Evolutionary conservation across 2,888 invertebrate genomes (phyloP).

Genomic region (Heliothis peltigera): DNA sequence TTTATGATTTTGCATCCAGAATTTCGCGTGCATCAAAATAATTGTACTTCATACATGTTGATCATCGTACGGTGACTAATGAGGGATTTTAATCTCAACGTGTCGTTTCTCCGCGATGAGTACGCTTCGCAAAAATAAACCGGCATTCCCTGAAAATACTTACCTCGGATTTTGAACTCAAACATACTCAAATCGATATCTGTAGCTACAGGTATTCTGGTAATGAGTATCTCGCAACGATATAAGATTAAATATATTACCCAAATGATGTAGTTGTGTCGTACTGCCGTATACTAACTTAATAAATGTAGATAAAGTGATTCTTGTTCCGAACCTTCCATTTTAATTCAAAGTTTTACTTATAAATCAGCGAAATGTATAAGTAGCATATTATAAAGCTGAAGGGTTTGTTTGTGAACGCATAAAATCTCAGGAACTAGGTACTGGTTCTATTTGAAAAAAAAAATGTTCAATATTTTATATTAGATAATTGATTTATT

Average conservation of each 20-base stretch:
- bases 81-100: conserved; percentile 73
- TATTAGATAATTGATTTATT: too few relatives aligned
- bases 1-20: background rate
- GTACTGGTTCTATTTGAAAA: too few relatives aligned
- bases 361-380: too few relatives aligned
- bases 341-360: too few relatives aligned
- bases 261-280: too few relatives aligned
- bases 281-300: background rate
- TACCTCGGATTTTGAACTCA: conserved; percentile 73
- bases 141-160: conserved; percentile 78
- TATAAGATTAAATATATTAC: too few relatives aligned
- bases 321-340: too few relatives aligned
- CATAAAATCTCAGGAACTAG: too few relatives aligned
- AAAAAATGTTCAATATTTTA: too few relatives aligned
- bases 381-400: too few relatives aligned
- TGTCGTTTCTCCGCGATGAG: conserved; percentile 60
- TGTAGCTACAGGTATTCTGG: background rate
- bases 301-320: too few relatives aligned
- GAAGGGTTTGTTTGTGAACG: too few relatives aligned
- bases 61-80: conserved; percentile 74
- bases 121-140: conserved; percentile 79
- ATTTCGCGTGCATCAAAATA: conserved; percentile 3
- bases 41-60: conserved; percentile 24
- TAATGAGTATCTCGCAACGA: background rate
- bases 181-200: conserved; percentile 20